Conservation (phyloP, 2,113 vertebrate species). For the Aegypius monachus region DNA sequence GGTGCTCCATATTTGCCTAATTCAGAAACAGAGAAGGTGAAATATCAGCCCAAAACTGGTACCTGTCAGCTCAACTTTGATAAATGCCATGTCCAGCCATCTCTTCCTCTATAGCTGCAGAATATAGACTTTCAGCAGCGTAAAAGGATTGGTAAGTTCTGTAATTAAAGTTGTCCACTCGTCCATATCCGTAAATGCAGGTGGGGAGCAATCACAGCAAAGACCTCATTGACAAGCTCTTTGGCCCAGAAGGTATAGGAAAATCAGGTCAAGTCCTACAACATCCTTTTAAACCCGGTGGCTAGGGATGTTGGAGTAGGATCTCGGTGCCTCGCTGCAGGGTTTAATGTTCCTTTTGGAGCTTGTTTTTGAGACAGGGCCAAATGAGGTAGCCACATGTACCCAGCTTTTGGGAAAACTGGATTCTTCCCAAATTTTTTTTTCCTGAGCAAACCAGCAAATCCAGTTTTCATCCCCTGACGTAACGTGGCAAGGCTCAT, state of each 20-base stretch:
- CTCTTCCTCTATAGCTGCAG: rapidly evolving
- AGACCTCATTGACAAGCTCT: not conserved
- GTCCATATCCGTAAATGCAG: rapidly evolving
- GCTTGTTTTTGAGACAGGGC: not conserved
- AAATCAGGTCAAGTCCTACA: not conserved
- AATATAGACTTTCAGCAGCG: rapidly evolving
- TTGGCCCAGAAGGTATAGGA: not conserved
- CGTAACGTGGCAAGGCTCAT: rapidly evolving
- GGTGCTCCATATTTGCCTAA: constrained; percentile 81
- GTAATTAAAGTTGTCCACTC: not conserved
- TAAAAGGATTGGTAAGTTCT: not conserved
- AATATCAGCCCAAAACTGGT: not conserved
- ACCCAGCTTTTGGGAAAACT: not conserved
- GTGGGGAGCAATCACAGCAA: not conserved
- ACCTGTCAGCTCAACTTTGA: rapidly evolving
- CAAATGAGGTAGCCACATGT: not conserved
- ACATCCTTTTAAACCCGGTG: not conserved
- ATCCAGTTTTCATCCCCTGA: not conserved
- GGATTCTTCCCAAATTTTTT: not conserved
- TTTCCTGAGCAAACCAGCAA: not conserved
- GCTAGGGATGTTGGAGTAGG: not conserved
- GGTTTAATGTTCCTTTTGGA: not conserved
- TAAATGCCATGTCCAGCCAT: rapidly evolving
- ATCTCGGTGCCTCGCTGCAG: not conserved
- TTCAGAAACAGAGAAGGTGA: not conserved